Evolutionary conservation across 1,140 invertebrate species (phyloP).

Genomic region (Mercenaria mercenaria): DNA sequence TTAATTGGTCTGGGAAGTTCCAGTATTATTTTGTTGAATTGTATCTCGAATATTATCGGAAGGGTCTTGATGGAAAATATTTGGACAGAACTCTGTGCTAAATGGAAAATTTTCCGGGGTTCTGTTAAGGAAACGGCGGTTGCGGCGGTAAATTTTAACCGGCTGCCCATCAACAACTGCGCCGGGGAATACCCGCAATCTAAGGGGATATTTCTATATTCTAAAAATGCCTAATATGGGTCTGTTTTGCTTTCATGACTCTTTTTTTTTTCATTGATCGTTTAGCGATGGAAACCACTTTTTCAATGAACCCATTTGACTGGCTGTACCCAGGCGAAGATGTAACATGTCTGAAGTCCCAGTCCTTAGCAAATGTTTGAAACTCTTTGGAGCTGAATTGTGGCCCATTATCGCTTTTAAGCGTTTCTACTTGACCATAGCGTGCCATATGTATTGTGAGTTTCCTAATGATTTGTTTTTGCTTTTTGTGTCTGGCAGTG

Average conservation of each 20-base stretch:
- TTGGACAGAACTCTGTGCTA: neutral
- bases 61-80: neutral
- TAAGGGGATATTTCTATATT: slow-evolving; percentile 24
- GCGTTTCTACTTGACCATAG: neutral
- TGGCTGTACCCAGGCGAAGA: neutral
- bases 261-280: neutral
- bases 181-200: neutral
- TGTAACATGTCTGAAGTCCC: slow-evolving; percentile 11
- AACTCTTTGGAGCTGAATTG: neutral
- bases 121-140: neutral
- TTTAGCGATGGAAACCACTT: slow-evolving; percentile 9
- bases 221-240: neutral
- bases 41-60: neutral
- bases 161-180: neutral
- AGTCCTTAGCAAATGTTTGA: neutral
- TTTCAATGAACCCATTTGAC: neutral
- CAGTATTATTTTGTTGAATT: neutral
- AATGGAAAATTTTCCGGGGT: neutral
- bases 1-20: neutral
- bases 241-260: neutral
- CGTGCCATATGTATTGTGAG: neutral
- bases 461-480: neutral
- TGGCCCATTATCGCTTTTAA: slow-evolving; percentile 33
- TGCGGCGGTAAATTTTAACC: neutral
- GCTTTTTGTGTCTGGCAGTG: neutral